A percentile compares a stretch with the other conserved stretches of the same genome.
phyloP scores from a whole-genome alignment of 2,888 invertebrate species.

The Habrosyne pyritoides region DNA sequence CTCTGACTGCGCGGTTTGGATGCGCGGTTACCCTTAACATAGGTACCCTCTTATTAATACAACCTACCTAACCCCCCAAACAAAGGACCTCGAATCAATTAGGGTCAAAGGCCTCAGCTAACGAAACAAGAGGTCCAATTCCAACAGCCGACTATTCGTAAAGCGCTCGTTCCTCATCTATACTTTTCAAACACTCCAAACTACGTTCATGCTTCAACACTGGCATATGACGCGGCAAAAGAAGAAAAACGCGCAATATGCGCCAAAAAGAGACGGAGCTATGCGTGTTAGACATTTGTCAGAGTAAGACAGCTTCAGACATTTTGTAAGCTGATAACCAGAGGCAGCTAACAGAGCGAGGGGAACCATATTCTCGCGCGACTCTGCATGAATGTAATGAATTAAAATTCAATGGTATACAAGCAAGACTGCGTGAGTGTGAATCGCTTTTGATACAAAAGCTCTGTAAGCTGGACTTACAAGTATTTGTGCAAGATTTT shows the following conservation, averaged over 20 bases:
- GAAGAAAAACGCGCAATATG: constrained; percentile 82
- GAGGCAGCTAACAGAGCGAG: constrained; percentile 78
- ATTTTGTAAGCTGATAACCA: constrained; percentile 84
- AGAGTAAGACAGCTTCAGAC: constrained; percentile 72
- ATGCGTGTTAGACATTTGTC: constrained; percentile 61
- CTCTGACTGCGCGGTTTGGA: constrained; percentile 71
- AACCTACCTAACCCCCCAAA: constrained; percentile 70
- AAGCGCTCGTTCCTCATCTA: constrained; percentile 47
- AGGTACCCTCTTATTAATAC: constrained; percentile 66
- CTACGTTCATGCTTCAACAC: constrained; percentile 67
- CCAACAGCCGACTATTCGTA: constrained; percentile 37
- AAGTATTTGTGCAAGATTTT: constrained; percentile 25
- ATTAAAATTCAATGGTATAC: constrained; percentile 78
- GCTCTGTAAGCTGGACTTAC: constrained; percentile 33
- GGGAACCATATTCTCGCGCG: constrained; percentile 82
- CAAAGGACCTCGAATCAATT: constrained; percentile 78
- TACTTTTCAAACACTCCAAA: constrained; percentile 62
- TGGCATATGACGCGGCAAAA: constrained; percentile 81
- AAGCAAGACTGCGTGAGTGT: constrained; percentile 61
- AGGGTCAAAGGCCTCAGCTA: constrained; percentile 51
- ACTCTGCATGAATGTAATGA: constrained; percentile 80
- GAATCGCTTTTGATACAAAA: constrained; percentile 59
- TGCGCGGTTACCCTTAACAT: constrained; percentile 70
- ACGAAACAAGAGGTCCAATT: constrained; percentile 33
- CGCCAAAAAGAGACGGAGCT: constrained; percentile 69